Evolutionary conservation across 2,113 vertebrate genomes (phyloP).

Genomic region (Gulo gulo): DNA sequence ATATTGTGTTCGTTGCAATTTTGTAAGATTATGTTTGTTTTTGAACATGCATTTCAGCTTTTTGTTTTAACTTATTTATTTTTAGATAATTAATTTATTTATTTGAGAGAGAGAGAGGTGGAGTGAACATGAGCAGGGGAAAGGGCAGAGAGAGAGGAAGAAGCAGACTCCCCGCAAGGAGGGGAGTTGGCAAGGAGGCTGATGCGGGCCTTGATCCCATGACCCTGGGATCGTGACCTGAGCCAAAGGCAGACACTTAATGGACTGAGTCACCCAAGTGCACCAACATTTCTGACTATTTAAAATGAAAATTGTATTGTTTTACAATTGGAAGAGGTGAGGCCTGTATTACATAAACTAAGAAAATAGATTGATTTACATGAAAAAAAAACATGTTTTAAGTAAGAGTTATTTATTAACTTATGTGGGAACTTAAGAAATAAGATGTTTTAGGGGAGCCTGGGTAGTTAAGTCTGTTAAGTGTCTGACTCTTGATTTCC

Average conservation of each 20-base stretch:
- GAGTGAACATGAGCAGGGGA: background rate
- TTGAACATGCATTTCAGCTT: background rate
- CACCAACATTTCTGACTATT: background rate
- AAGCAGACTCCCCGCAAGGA: background rate
- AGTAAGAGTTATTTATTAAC: background rate
- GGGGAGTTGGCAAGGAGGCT: background rate
- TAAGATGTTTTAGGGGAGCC: background rate
- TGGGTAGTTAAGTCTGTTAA: background rate
- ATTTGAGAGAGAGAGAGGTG: background rate
- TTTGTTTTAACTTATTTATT: background rate
- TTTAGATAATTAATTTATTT: background rate
- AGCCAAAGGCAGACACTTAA: background rate
- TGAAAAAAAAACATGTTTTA: background rate
- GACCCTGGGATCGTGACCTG: background rate
- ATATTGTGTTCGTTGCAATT: background rate
- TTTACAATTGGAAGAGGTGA: background rate
- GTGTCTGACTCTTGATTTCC: background rate
- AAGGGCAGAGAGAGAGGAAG: background rate
- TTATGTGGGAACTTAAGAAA: background rate
- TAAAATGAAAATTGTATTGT: background rate
- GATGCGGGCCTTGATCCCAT: background rate
- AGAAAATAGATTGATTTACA: background rate
- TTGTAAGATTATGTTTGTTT: background rate
- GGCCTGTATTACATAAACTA: background rate
- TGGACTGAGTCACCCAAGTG: background rate